Evolutionary conservation across 2,888 invertebrate species (phyloP).

Genomic region (Drosophila neutralis): DNA sequence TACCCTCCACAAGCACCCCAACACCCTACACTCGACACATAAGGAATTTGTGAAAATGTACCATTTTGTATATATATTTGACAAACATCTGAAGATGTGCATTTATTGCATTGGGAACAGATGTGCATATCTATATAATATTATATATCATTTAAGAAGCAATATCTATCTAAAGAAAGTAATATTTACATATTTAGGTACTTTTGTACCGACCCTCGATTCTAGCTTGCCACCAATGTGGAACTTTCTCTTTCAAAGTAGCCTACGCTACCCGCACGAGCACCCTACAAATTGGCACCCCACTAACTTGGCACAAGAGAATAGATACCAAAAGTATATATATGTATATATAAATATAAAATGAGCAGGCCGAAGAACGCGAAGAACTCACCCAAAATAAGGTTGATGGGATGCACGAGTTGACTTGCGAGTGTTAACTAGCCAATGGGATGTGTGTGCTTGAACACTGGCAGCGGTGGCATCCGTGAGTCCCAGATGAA

Average conservation of each 20-base stretch:
- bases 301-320: background rate
- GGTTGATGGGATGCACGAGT: background rate
- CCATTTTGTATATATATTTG: background rate
- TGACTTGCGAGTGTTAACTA: conserved; percentile 43
- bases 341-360: background rate
- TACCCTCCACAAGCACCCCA: background rate
- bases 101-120: background rate
- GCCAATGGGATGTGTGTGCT: conserved; percentile 82
- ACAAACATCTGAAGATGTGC: background rate
- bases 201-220: background rate
- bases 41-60: background rate
- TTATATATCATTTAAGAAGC: too few relatives aligned
- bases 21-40: background rate
- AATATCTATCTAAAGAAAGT: too few relatives aligned
- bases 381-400: background rate
- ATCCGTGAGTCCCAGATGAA: conserved; percentile 84
- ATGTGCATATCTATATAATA: background rate
- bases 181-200: background rate
- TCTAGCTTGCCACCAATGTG: background rate
- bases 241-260: background rate
- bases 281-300: background rate
- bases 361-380: background rate
- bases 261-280: background rate
- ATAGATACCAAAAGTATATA: background rate
- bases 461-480: conserved; percentile 83